Evolutionary conservation across 2,888 invertebrate genomes (phyloP).

Genomic region (Theodoxus fluviatilis): DNA sequence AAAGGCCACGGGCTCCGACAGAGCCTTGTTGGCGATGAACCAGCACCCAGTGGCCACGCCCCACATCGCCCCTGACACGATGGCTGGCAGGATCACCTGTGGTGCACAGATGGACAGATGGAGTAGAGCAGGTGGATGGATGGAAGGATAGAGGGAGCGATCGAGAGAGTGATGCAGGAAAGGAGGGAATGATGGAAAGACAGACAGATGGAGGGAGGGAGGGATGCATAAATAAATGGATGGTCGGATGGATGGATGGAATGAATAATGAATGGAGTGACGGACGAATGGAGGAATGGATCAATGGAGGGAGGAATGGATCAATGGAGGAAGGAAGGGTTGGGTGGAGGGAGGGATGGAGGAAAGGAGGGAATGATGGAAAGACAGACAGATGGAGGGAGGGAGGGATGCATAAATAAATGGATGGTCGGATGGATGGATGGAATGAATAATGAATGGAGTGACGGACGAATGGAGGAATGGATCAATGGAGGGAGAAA

Average conservation of each 20-base stretch:
- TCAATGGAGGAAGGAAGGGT: background rate
- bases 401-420: background rate
- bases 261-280: background rate
- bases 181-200: background rate
- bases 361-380: background rate
- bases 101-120: background rate
- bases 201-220: background rate
- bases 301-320: background rate
- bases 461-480: background rate
- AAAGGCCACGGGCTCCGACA: conserved; percentile 67
- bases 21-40: conserved; percentile 67
- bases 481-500: background rate
- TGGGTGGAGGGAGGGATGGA: background rate
- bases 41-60: conserved; percentile 66
- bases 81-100: conserved; percentile 65
- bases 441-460: background rate
- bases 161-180: background rate
- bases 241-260: background rate
- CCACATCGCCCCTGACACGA: conserved; percentile 68
- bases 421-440: background rate
- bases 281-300: background rate
- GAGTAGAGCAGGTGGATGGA: conserved; percentile 23
- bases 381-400: background rate
- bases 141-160: background rate
- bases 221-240: background rate